Evolutionary conservation across 1,140 invertebrate genomes (phyloP).

Genomic region (Triops cancriformis): DNA sequence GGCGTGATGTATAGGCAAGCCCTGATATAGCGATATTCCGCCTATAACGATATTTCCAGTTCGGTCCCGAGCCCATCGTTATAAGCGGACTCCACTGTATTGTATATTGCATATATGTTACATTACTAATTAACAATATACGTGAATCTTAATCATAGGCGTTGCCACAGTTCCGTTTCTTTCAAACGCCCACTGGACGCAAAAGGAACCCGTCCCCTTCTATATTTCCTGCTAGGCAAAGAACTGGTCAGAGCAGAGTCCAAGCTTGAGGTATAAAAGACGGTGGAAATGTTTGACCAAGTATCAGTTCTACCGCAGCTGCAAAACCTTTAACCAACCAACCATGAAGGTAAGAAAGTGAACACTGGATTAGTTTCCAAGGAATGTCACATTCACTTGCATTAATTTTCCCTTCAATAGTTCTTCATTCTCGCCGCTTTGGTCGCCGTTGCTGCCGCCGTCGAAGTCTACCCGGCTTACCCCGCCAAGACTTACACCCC

Average conservation of each 20-base stretch:
- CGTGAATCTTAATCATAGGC: too few relatives aligned
- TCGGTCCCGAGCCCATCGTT: too few relatives aligned
- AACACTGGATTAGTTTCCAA: not conserved
- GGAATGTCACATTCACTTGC: not conserved
- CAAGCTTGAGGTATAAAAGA: not conserved
- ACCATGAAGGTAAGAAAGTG: not conserved
- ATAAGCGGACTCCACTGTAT: too few relatives aligned
- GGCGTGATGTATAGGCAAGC: too few relatives aligned
- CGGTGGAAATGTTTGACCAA: not conserved
- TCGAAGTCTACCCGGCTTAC: too few relatives aligned
- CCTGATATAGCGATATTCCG: too few relatives aligned
- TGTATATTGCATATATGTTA: too few relatives aligned
- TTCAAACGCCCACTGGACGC: not conserved
- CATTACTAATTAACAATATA: too few relatives aligned
- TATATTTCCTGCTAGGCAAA: not conserved
- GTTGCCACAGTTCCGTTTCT: not conserved
- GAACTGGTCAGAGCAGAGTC: too few relatives aligned
- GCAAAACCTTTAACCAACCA: not conserved
- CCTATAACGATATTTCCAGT: too few relatives aligned
- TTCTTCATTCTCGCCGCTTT: constrained; percentile 22
- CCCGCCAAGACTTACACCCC: too few relatives aligned
- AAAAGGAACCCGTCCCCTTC: not conserved
- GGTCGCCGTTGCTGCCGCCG: constrained; percentile 24
- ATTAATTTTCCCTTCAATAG: not conserved
- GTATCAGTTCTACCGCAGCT: not conserved